A percentile compares a stretch with the other conserved stretches of the same genome.
These are phyloP conservation scores for Protobothrops flavoviridis DNA, from an alignment of 2,113 vertebrate genomes.

Conservation along the genomic window DNA sequence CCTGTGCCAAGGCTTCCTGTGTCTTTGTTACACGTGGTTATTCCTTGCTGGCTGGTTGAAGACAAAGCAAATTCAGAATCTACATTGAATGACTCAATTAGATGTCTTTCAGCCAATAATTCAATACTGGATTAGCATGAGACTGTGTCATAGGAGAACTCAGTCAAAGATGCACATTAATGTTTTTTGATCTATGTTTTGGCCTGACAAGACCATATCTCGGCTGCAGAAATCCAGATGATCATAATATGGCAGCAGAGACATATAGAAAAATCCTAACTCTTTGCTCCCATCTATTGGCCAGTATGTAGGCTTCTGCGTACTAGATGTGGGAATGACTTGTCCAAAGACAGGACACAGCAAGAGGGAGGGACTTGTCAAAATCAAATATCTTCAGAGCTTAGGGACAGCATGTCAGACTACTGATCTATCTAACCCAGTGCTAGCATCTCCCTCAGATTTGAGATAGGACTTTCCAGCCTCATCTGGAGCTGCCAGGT, in stretches of 20 bases:
- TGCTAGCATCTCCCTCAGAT: neutral
- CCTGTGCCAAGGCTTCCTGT: neutral
- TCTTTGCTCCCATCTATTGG: neutral
- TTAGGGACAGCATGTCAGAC: neutral
- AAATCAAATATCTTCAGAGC: neutral
- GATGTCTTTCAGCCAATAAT: neutral
- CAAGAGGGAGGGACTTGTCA: neutral
- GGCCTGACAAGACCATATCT: neutral
- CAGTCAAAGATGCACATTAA: neutral
- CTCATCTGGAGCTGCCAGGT: neutral
- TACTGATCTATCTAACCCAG: neutral
- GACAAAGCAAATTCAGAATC: neutral
- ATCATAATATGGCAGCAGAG: neutral
- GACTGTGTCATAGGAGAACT: neutral
- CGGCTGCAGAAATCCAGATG: neutral
- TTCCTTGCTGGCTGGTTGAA: neutral
- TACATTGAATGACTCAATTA: neutral
- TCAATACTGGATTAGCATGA: neutral
- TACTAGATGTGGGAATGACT: neutral
- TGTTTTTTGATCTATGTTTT: neutral
- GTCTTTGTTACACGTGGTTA: neutral
- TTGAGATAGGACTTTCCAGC: neutral
- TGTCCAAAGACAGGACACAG: neutral
- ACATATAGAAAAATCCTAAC: neutral
- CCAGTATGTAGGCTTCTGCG: neutral